Conservation (phyloP, 2,888 invertebrate species). For the Drosophila nr. fundita region DNA sequence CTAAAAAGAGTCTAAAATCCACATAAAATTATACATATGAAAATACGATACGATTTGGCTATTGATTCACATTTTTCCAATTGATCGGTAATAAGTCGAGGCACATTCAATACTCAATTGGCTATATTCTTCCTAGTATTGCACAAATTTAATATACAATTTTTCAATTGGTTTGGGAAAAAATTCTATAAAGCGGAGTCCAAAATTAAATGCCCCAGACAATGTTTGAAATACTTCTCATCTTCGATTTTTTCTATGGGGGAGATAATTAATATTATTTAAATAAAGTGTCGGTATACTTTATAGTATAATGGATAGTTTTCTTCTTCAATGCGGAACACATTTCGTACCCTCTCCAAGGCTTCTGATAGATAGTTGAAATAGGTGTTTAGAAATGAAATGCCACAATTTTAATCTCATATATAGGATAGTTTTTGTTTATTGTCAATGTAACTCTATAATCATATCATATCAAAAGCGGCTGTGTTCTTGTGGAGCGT, state of each 20-base stretch:
- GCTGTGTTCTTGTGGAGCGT: slow-evolving; percentile 1
- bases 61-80: neutral
- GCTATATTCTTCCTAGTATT: neutral
- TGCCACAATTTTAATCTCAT: neutral
- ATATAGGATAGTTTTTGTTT: slow-evolving; percentile 23
- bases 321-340: neutral
- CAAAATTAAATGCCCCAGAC: neutral
- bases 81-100: neutral
- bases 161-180: neutral
- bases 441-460: slow-evolving; percentile 24
- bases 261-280: neutral
- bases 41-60: neutral
- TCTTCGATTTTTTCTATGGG: neutral
- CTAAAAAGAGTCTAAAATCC: neutral
- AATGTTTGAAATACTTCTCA: neutral
- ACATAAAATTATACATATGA: neutral
- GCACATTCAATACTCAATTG: neutral
- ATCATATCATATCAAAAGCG: slow-evolving; percentile 27
- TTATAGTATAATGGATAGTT: neutral
- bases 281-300: neutral
- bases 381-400: neutral
- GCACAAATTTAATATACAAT: neutral
- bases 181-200: neutral
- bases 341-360: neutral
- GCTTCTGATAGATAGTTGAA: neutral